Conservation (phyloP, 2,888 invertebrate species). For the Ecliptopera silaceata region DNA sequence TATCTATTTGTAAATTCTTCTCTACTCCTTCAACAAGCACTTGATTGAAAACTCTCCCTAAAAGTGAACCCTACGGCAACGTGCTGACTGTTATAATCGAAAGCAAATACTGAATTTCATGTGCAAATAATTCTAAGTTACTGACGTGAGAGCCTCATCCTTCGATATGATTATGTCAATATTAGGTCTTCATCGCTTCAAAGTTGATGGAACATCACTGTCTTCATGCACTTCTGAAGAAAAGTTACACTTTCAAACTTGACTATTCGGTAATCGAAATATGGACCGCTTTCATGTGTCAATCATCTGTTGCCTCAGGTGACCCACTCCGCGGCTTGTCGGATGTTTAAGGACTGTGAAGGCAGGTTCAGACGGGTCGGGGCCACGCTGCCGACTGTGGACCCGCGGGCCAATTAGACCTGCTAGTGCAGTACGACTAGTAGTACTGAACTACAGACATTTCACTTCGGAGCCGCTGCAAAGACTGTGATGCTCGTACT, state of each 20-base stretch:
- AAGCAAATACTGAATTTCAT: conserved; percentile 22
- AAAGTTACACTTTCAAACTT: background rate
- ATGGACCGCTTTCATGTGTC: background rate
- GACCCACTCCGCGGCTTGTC: background rate
- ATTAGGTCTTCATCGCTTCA: conserved; percentile 24
- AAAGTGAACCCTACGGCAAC: conserved; percentile 2
- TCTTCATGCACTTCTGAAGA: background rate
- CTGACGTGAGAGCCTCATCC: conserved; percentile 43
- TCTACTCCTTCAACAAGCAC: background rate
- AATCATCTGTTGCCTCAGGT: background rate
- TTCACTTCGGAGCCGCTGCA: conserved; percentile 11
- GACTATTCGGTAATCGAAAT: background rate
- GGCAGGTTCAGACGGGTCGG: conserved; percentile 21
- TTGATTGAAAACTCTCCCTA: background rate
- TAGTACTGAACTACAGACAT: background rate
- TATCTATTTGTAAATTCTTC: background rate
- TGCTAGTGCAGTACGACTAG: conserved; percentile 9
- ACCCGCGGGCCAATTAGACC: conserved; percentile 22
- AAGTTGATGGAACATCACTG: conserved; percentile 5
- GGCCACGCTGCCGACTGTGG: conserved; percentile 17
- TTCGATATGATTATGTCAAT: conserved; percentile 25
- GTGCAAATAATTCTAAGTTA: conserved; percentile 31
- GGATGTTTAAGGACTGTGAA: background rate
- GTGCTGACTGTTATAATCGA: conserved; percentile 12
- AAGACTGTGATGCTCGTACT: background rate